phyloP scores from a whole-genome alignment of 1,140 invertebrate species.

The Neodiprion lecontei region DNA sequence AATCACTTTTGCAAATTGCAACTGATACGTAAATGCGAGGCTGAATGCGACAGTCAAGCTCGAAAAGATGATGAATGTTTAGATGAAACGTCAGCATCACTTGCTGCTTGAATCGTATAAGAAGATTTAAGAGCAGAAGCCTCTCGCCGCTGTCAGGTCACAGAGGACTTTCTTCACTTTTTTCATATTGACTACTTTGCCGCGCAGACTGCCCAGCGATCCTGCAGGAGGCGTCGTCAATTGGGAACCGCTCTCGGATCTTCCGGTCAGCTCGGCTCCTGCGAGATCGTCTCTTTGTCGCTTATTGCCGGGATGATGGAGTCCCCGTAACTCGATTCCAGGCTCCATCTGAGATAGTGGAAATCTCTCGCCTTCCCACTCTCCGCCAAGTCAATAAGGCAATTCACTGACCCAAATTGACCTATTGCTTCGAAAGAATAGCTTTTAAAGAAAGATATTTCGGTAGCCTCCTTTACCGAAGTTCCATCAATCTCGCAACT shows the following conservation, averaged over 20 bases:
- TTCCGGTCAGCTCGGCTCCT: background rate
- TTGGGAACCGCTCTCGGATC: background rate
- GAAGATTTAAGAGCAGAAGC: too few relatives aligned
- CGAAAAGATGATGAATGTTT: too few relatives aligned
- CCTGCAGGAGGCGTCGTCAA: background rate
- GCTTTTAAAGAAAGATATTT: slow-evolving; percentile 41
- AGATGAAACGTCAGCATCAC: too few relatives aligned
- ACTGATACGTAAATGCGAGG: too few relatives aligned
- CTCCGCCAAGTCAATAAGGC: slow-evolving; percentile 56
- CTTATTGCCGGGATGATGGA: slow-evolving; percentile 42
- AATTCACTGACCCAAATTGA: slow-evolving; percentile 59
- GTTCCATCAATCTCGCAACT: too few relatives aligned
- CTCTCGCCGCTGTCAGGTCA: too few relatives aligned
- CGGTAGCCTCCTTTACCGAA: background rate
- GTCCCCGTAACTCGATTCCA: slow-evolving; percentile 53
- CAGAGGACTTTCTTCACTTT: too few relatives aligned
- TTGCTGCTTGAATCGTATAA: too few relatives aligned
- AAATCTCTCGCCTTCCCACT: slow-evolving; percentile 46
- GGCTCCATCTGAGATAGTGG: slow-evolving; percentile 58
- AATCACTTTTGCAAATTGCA: too few relatives aligned
- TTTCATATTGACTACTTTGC: too few relatives aligned
- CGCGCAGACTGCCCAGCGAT: background rate
- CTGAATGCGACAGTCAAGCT: too few relatives aligned
- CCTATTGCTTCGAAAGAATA: slow-evolving; percentile 51
- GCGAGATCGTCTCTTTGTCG: slow-evolving; percentile 23